Conservation (phyloP, 2,888 invertebrate species). For the Unio pictorum region DNA sequence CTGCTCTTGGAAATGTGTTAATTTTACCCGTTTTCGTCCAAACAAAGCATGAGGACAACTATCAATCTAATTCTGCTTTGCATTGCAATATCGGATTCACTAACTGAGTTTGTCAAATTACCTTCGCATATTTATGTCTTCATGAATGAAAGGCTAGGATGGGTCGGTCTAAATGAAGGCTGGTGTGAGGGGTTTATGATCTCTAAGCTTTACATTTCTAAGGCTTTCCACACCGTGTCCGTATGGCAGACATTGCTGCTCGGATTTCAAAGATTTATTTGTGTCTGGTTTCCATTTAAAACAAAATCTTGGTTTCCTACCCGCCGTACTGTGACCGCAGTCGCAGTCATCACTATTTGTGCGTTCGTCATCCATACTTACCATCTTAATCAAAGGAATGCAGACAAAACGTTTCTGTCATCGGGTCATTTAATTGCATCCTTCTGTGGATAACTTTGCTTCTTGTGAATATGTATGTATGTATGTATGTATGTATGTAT, state of each 20-base stretch:
- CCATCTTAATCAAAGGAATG: slow-evolving; percentile 10
- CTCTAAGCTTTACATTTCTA: slow-evolving; percentile 16
- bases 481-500: no score
- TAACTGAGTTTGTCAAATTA: slow-evolving; percentile 12
- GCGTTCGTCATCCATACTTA: slow-evolving; percentile 21
- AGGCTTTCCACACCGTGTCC: slow-evolving; percentile 31
- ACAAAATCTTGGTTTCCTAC: slow-evolving; percentile 13
- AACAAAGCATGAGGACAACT: slow-evolving; percentile 14
- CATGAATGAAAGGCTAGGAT: no score
- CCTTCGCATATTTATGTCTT: slow-evolving; percentile 11
- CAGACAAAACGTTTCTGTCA: slow-evolving; percentile 6
- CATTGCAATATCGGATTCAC: slow-evolving; percentile 16
- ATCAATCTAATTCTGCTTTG: slow-evolving; percentile 17
- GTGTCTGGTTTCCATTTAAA: slow-evolving; percentile 22
- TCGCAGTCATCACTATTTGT: slow-evolving; percentile 14
- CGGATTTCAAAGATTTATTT: slow-evolving; percentile 32
- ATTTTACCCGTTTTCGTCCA: slow-evolving; percentile 13
- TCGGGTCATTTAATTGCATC: slow-evolving; percentile 6
- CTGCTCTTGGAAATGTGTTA: slow-evolving; percentile 13
- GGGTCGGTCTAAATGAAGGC: background rate
- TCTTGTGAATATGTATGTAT: slow-evolving; percentile 19
- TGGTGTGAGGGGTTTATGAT: slow-evolving; percentile 22
- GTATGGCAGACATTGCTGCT: slow-evolving; percentile 35
- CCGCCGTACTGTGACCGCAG: slow-evolving; percentile 6
- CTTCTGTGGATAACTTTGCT: slow-evolving; percentile 19